Conservation (phyloP, 2,888 invertebrate genomes). For the Leucophora obtusa region DNA sequence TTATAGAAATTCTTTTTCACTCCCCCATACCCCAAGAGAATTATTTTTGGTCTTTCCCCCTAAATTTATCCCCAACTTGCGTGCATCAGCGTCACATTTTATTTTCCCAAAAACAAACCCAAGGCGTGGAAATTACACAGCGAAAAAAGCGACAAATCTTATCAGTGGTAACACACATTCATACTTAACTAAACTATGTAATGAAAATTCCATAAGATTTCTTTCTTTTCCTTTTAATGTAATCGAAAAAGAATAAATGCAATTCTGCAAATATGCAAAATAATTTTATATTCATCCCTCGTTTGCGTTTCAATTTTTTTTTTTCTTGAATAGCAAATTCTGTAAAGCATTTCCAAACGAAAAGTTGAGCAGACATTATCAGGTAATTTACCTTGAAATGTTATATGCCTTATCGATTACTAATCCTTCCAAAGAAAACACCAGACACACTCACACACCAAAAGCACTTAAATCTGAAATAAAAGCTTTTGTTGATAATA, state of each 20-base stretch:
- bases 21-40: neutral
- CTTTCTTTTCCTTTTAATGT: neutral
- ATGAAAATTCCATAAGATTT: conserved; percentile 36
- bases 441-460: neutral
- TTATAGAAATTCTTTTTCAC: conserved; percentile 51
- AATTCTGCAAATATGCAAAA: conserved; percentile 49
- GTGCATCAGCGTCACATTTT: conserved; percentile 73
- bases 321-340: neutral
- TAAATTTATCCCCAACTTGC: conserved; percentile 73
- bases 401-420: conserved; percentile 45
- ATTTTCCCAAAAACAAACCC: conserved; percentile 53
- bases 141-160: conserved; percentile 45
- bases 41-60: too few relatives aligned
- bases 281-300: conserved; percentile 44
- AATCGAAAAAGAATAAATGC: conserved; percentile 27
- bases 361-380: conserved; percentile 40
- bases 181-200: conserved; percentile 7
- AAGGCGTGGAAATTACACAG: conserved; percentile 22
- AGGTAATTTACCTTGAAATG: conserved; percentile 50
- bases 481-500: conserved; percentile 1
- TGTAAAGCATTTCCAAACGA: neutral
- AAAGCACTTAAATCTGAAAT: neutral
- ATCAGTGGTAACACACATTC: conserved; percentile 52
- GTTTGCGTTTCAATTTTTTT: neutral
- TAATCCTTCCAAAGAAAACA: conserved; percentile 4